Evolutionary conservation across 2,888 invertebrate species (phyloP).

Genomic region (Steinernema scapterisci): DNA sequence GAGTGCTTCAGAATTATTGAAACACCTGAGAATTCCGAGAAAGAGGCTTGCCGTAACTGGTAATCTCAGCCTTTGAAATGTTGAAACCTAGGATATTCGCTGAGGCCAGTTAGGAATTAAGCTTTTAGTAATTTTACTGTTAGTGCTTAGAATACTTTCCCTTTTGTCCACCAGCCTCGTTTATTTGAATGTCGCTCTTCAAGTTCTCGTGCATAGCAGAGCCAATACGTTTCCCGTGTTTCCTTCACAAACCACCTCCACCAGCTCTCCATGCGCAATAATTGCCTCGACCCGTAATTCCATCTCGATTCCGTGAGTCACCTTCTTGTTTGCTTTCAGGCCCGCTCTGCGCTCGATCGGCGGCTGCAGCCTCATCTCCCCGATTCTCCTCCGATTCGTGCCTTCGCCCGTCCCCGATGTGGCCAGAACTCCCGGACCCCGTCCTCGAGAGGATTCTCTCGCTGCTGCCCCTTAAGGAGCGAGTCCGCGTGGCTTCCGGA

Average conservation of each 20-base stretch:
- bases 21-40: neutral
- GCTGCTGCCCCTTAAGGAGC: slow-evolving; percentile 7
- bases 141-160: too few relatives aligned
- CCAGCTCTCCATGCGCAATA: too few relatives aligned
- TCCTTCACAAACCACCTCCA: too few relatives aligned
- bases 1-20: neutral
- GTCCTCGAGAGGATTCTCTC: slow-evolving; percentile 2
- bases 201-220: too few relatives aligned
- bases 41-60: too few relatives aligned
- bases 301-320: neutral
- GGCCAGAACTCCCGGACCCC: slow-evolving; percentile 21
- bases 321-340: neutral
- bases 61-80: too few relatives aligned
- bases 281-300: neutral
- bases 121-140: too few relatives aligned
- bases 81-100: too few relatives aligned
- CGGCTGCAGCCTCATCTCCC: neutral
- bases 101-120: too few relatives aligned
- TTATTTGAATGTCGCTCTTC: too few relatives aligned
- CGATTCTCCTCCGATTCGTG: neutral
- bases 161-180: too few relatives aligned
- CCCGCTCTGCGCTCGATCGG: neutral
- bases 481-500: neutral
- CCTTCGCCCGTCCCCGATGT: neutral
- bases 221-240: too few relatives aligned